Evolutionary conservation across 2,113 vertebrate species (phyloP), one percentile per base, ranked within the genome.

Genomic region (Poecile atricapillus): DNA sequence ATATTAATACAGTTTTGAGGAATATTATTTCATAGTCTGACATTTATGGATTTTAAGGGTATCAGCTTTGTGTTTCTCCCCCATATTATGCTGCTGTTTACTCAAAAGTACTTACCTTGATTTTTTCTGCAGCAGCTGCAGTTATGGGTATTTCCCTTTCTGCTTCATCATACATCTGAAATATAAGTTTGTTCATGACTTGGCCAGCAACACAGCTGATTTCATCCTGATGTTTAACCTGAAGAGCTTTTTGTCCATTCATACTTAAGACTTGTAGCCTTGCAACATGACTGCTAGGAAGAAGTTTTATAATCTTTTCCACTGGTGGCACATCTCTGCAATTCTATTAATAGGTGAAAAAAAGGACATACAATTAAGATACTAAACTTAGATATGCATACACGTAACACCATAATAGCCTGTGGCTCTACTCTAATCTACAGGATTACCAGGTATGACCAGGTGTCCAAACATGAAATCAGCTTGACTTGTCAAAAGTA

Each of bases 91-190:
- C 25, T 43, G 43, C 59, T 76, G 4, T 78, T 92, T 37, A 77
- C 33, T 39, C 21, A 14, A 10, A 83, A 75, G 33, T 41, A 97
- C 93, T 91, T 95, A 99, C 99, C 98, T 99, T 99, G 84, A 99
- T 98, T 85, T 97, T 98, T 86, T 98, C 96, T 79, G 98, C 98
- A 82, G 99, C 73, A 87, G 97, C 60, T 73, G 96, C 52, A 73
- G 97, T 98, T 94, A 99, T 95, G 20, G 96, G 63, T 17, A 99
- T 98, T 74, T 98, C 97, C 80, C 97, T 98, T 63, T 98, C 98
- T 14, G 97, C 98, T 96, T 99, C 99, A 89, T 99, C 99, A 89
- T 98, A 99, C 97, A 99, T 98, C 76, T 97, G 98, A 86, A 98
- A 99, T 93, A 97, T 97, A 71, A 99, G 98, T 92, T 98, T 98